A percentile compares a stretch with the other conserved stretches of the same genome.
These are phyloP conservation scores for Vulpes lagopus DNA, from an alignment of 2,113 vertebrate species.

Conservation along the genomic window DNA sequence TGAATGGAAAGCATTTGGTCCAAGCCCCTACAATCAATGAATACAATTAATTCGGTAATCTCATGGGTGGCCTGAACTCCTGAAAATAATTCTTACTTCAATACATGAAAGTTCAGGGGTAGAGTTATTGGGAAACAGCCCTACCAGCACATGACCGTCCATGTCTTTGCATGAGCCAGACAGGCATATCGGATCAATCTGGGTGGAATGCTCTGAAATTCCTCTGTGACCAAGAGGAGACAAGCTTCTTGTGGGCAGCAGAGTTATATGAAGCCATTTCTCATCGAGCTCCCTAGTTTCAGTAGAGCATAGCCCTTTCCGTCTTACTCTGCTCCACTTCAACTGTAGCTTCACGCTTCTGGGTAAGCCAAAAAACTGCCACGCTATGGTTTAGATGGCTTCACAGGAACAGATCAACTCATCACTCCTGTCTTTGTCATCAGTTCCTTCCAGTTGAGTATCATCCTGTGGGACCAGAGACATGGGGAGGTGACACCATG, in stretches of 20 bases:
- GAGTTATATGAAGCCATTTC: not conserved
- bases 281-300: not conserved
- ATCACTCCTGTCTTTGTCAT: not conserved
- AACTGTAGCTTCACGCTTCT: not conserved
- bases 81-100: constrained; percentile 1
- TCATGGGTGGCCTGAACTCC: not conserved
- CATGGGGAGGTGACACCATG: not conserved
- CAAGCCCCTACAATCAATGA: not conserved
- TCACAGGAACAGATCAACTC: not conserved
- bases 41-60: not conserved
- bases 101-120: not conserved
- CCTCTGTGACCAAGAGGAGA: not conserved
- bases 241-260: not conserved
- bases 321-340: not conserved
- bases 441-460: not conserved
- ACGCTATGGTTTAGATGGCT: not conserved
- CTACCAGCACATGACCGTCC: not conserved
- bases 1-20: not conserved
- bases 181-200: not conserved
- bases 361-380: not conserved
- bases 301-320: not conserved
- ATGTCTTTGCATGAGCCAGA: not conserved
- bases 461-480: not conserved
- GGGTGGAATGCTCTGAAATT: not conserved
- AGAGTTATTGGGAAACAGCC: not conserved